Evolutionary conservation across 2,888 invertebrate genomes (phyloP), one percentile per base, ranked within the genome.

Genomic region (Agrilus biguttatus): DNA sequence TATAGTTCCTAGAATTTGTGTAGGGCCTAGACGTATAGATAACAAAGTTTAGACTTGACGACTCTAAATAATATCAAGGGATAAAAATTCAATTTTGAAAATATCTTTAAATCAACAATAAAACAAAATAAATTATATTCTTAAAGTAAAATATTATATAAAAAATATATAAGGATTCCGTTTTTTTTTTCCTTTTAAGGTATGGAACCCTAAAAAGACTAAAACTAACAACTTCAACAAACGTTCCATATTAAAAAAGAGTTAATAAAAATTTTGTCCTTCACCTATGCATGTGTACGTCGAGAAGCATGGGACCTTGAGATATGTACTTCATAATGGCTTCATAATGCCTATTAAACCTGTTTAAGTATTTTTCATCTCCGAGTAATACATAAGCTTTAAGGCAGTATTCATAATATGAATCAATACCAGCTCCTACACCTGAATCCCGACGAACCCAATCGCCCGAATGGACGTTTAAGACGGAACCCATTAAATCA

Each of bases 361-460:
- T 75, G 37, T 88, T 84, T 52, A 97, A 71, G 65, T 96, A 97
- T 51, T 85, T 85, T 57, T 91, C 89, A 61, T 98, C 96, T 0
- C 88, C 87, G 5, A 98, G 74, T 42, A 98, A 72, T 50, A 98
- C 90, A 66, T 97, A 98, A 0, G 95, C 93, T 66, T 98, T 98
- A 28, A 98, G 75, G 50, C 93, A 87, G 66, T 98, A 98, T 66
- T 98, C 97, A 61, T 97, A 98, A 66, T 98, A 98, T 1, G 95
- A 95, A 68, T 98, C 97, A 53, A 97, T 95, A 21, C 97, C 97
- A 12, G 97, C 97, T n/a, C 97, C 97, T 7, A 98, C 91, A 2
- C 97, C 95, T 1, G 93, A 89, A 65, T 97, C 96, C 57, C 93
- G 77, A 37, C 97, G 74, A 5, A 96, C 83, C 97, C 97, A 98